These are phyloP conservation scores for Nansenia antarctica DNA, from an alignment of 2,113 vertebrate genomes.

Conservation along the genomic window DNA sequence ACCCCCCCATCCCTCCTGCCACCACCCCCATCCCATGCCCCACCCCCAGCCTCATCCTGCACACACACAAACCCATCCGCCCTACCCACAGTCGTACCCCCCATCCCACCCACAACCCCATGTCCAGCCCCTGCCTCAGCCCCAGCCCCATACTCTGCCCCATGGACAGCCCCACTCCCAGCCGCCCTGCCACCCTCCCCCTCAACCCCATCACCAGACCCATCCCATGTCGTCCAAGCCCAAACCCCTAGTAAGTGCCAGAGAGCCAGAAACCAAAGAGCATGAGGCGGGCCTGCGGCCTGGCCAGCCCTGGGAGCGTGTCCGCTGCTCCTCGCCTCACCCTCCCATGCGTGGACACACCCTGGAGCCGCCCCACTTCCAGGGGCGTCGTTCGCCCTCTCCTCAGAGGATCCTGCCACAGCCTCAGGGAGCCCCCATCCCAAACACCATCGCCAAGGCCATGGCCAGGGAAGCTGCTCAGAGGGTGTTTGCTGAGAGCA, in stretches of 20 bases:
- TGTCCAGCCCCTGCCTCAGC: conserved; percentile 25
- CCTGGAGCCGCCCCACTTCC: conserved; percentile 83
- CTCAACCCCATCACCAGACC: conserved; percentile 74
- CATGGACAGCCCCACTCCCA: conserved; percentile 60
- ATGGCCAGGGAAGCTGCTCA: conserved; percentile 96
- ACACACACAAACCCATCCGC: conserved; percentile 34
- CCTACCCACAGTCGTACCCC: conserved; percentile 40
- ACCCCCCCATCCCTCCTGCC: conserved; percentile 78
- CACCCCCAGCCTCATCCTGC: conserved; percentile 51
- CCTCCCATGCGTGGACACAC: conserved; percentile 72
- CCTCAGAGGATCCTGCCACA: conserved; percentile 95
- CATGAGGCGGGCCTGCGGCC: conserved; percentile 70
- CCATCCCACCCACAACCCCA: conserved; percentile 25
- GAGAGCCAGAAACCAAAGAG: conserved; percentile 94
- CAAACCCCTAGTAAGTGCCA: conserved; percentile 90
- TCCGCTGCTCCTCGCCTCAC: conserved; percentile 68
- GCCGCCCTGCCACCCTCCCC: conserved; percentile 70
- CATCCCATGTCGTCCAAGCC: conserved; percentile 76
- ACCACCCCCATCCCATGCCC: conserved; percentile 63
- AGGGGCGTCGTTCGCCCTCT: conserved; percentile 84
- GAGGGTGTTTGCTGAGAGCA: conserved; percentile 84
- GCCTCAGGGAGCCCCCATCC: conserved; percentile 89
- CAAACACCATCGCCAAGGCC: conserved; percentile 92
- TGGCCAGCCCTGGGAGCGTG: conserved; percentile 85
- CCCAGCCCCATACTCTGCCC: conserved; percentile 64